Base-by-base conservation (phyloP, 1,140 invertebrate species). In the Dryas iulia region DNA sequence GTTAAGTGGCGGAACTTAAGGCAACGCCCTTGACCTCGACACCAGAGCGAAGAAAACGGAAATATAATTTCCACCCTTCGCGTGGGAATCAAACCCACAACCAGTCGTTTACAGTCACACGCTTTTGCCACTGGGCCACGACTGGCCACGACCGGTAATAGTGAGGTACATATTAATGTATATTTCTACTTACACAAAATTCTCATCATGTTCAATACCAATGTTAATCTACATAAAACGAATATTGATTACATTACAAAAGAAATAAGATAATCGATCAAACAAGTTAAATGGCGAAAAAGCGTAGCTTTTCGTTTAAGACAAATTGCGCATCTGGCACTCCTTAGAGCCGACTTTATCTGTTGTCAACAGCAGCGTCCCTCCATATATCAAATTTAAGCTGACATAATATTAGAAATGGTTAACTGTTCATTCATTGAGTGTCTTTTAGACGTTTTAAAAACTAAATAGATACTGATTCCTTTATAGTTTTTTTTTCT, bases 341-440 rank as follows among this genome's bases (percentile, higher is more conserved):
- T 31, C 28, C 60, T 47, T 47, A 59, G 21, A 23, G n/a, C 24
- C 23, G 39, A 28, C 30, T 62, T 47, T 62, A 53, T 62, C 25
- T 62, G 39, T 24, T 47, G 18, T 52, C 39, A 28, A 52, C 39
- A 52, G 21, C 23, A 14, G 26, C 21, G 6, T 14, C 24, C 39
- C 31, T 7, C 24, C 59, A 62, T 62, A 52, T 28, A 62, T 62
- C 59, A 62, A 62, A 62, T 23, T 12, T 30, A 5, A 59, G 57
- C 28, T 30, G 14, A 11, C n/a, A 7, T 21, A 28, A 28, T 23
- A 59, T 31, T 21, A 23, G 30, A 59, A 59, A 59, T 59, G 26
- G 8, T 23, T 23, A 6, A 21, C 39, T 5, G 14, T 6, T 14
- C 14, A 14, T 39, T 39, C 35, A 39, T 39, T n/a, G n/a, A 12